A percentile compares a stretch with the other conserved stretches of the same genome.
These are phyloP conservation scores for Nomada hirtipes DNA, from an alignment of 2,888 invertebrate genomes.

Conservation along the genomic window DNA sequence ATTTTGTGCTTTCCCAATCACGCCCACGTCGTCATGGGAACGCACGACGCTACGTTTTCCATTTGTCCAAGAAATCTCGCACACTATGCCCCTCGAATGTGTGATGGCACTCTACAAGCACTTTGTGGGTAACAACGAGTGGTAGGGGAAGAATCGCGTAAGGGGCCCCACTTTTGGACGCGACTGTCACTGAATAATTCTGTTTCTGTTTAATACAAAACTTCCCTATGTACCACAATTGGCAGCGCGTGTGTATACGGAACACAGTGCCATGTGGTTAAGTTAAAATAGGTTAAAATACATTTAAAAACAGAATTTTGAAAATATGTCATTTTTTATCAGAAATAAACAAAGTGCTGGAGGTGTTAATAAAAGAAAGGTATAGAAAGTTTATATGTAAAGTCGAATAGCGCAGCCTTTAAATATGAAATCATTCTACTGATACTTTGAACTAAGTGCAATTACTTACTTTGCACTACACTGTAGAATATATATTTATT, in stretches of 20 bases:
- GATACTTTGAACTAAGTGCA: too few species aligned
- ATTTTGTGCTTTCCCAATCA: too few species aligned
- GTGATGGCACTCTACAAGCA: too few species aligned
- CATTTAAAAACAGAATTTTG: slow-evolving; percentile 22
- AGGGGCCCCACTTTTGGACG: too few species aligned
- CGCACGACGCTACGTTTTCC: too few species aligned
- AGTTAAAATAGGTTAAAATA: slow-evolving; percentile 24
- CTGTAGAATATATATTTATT: slow-evolving; percentile 19
- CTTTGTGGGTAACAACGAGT: too few species aligned
- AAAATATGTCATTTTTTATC: slow-evolving; percentile 79
- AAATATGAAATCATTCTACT: background rate
- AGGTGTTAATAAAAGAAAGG: slow-evolving; percentile 78
- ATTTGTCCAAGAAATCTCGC: too few species aligned
- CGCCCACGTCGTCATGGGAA: too few species aligned
- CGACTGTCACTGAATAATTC: too few species aligned
- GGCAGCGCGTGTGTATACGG: slow-evolving; percentile 23
- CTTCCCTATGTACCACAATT: background rate
- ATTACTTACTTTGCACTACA: slow-evolving; percentile 6
- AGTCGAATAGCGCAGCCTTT: background rate
- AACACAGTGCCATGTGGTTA: slow-evolving; percentile 52
- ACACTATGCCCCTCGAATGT: too few species aligned
- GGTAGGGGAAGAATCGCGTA: too few species aligned
- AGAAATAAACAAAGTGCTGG: slow-evolving; percentile 72
- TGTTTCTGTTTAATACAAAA: background rate
- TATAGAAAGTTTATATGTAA: slow-evolving; percentile 46